Base-by-base conservation (phyloP, 1,140 invertebrate genomes). In the Eupristina koningsbergeri region DNA sequence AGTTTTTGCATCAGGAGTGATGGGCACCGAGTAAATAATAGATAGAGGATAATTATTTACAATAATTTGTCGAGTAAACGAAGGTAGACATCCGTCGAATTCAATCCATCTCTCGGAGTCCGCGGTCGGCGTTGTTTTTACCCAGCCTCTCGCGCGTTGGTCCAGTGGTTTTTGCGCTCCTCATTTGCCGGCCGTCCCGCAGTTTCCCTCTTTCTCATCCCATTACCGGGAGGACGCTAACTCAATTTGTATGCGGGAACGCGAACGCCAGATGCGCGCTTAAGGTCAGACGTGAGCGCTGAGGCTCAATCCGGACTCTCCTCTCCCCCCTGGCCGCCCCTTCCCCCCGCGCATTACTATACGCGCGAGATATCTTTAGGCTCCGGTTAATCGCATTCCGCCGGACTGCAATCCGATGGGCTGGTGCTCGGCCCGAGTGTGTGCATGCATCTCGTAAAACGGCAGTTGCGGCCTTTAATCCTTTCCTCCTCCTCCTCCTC, bases 221-320 rank as follows among this genome's bases (percentile, higher is more conserved):
- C 86, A 89, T 90, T 90, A 91, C 89, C 88, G 86, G 88, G 88
- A 90, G 87, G 86, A 87, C 89, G 90, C 90, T 92, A 91, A 92
- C 91, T 91, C 87, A 91, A 91, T 92, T 92, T 91, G 91, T 92
- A 92, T 92, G 91, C 90, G 89, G 87, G 88, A 90, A 89, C 88
- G 89, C 89, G 87, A 90, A 88, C 11, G 86, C 89, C 90, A 91
- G 90, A 91, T 91, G 90, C 88, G 87, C 88, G 88, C 86, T 90
- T 91, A 89, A 91, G 90, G 89, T 91, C 89, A 89, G 87, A 88
- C 71, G 77, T 85, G 89, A 90, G 87, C 86, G 88, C 89, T 88
- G 88, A 88, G 87, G 84, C 15, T 41, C 86, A 87, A 85, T 85
- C 87, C 84, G 84, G 83, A 0, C 61, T 61, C 61, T 13, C 11